Evolutionary conservation across 2,888 invertebrate species (phyloP).

Genomic region (Leucozona laternaria): DNA sequence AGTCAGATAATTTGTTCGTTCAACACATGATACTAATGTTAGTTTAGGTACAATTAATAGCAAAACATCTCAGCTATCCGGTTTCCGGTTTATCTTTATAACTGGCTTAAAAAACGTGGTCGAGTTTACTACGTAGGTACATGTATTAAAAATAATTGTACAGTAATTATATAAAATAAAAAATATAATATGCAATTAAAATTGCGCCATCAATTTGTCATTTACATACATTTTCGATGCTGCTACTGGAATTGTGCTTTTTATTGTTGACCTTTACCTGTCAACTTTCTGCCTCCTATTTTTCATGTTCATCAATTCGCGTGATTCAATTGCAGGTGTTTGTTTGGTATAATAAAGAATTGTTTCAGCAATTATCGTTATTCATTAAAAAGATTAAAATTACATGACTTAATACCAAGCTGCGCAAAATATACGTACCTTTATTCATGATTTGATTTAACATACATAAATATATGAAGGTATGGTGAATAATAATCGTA

Average conservation of each 20-base stretch:
- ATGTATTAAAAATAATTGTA: background rate
- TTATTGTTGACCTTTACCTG: conserved; percentile 26
- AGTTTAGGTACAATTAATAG: background rate
- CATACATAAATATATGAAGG: too few species aligned
- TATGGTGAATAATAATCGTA: too few species aligned
- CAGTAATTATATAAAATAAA: background rate
- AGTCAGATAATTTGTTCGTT: background rate
- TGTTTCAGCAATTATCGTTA: background rate
- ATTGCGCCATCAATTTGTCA: conserved; percentile 5
- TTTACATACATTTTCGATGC: background rate
- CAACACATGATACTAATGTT: background rate
- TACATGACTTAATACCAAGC: background rate
- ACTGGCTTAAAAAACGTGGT: background rate
- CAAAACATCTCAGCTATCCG: background rate
- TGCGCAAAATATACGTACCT: background rate
- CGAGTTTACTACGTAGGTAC: background rate
- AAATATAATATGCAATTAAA: background rate
- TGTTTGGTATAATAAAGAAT: background rate
- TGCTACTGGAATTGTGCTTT: conserved; percentile 3
- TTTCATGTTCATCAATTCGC: conserved; percentile 14
- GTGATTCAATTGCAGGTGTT: conserved; percentile 14
- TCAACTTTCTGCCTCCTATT: conserved; percentile 11
- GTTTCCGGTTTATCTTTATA: background rate
- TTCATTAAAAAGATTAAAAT: background rate
- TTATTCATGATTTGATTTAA: background rate